These are phyloP conservation scores for Microctonus brassicae DNA, from an alignment of 2,888 invertebrate species.

Conservation along the genomic window DNA sequence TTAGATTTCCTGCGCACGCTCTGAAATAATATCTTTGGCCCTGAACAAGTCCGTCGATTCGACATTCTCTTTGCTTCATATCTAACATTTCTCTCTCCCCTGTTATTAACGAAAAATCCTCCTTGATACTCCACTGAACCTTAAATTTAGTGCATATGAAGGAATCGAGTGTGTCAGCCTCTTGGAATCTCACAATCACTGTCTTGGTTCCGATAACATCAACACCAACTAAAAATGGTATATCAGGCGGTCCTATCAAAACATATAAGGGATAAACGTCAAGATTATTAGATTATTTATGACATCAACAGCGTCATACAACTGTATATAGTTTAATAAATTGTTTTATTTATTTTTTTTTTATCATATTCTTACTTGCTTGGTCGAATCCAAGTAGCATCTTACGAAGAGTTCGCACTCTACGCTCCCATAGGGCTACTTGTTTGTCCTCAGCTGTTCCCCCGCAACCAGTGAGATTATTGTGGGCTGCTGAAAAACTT, in stretches of 20 bases:
- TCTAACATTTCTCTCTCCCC: slow-evolving; percentile 85
- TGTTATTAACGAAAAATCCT: slow-evolving; percentile 85
- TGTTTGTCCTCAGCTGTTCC: slow-evolving; percentile 84
- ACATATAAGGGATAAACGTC: not conserved
- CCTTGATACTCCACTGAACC: slow-evolving; percentile 94
- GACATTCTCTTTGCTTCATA: slow-evolving; percentile 75
- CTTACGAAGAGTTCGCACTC: slow-evolving; percentile 82
- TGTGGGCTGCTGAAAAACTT: slow-evolving; percentile 64
- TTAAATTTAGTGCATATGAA: slow-evolving; percentile 92
- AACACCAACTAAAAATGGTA: slow-evolving; percentile 83
- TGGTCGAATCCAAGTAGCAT: slow-evolving; percentile 91
- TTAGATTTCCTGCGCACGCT: slow-evolving; percentile 92
- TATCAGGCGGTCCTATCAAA: slow-evolving; percentile 79
- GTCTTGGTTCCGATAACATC: slow-evolving; percentile 79
- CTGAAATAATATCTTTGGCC: slow-evolving; percentile 91
- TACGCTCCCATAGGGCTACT: slow-evolving; percentile 89
- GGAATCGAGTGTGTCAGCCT: slow-evolving; percentile 80
- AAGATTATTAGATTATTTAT: slow-evolving; percentile 10
- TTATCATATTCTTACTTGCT: slow-evolving; percentile 72
- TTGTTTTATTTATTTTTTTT: not conserved
- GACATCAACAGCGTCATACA: not conserved
- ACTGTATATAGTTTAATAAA: not conserved
- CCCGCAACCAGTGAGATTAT: slow-evolving; percentile 77
- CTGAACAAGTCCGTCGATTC: slow-evolving; percentile 82
- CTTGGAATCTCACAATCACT: slow-evolving; percentile 78